Conservation (phyloP, 2,888 invertebrate species). For the Dicyrtomina minuta region DNA sequence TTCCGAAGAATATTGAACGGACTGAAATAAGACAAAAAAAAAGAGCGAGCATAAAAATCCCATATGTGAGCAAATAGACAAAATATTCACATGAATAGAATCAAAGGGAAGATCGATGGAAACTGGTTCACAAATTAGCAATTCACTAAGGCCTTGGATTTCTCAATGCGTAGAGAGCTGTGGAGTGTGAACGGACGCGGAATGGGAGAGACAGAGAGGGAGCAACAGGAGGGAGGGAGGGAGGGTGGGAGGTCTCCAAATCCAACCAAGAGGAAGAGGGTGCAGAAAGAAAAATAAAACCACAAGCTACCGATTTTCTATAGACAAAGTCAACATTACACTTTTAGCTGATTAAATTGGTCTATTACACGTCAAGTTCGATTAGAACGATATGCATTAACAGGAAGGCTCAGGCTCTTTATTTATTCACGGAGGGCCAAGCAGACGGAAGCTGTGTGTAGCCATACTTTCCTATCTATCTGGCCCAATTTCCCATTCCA, state of each 20-base stretch:
- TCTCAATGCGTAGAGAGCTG: no score
- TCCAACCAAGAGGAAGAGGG: not conserved
- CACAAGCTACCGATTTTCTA: not conserved
- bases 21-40: slow-evolving; percentile 56
- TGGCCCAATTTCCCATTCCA: no score
- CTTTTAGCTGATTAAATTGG: slow-evolving; percentile 19
- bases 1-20: slow-evolving; percentile 60
- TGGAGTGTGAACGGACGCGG: not conserved
- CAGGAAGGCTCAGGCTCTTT: not conserved
- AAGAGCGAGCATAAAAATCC: not conserved
- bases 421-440: slow-evolving; percentile 10
- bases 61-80: not conserved
- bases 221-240: not conserved
- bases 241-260: not conserved
- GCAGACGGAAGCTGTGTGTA: no score
- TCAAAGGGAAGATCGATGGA: not conserved
- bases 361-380: slow-evolving; percentile 8
- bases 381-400: slow-evolving; percentile 9
- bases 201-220: not conserved
- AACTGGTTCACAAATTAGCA: no score
- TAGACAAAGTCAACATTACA: not conserved
- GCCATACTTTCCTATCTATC: no score
- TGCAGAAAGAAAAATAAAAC: not conserved
- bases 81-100: not conserved
- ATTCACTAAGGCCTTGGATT: not conserved